phyloP scores from a whole-genome alignment of 2,888 invertebrate genomes.

The Pelosia muscerda region DNA sequence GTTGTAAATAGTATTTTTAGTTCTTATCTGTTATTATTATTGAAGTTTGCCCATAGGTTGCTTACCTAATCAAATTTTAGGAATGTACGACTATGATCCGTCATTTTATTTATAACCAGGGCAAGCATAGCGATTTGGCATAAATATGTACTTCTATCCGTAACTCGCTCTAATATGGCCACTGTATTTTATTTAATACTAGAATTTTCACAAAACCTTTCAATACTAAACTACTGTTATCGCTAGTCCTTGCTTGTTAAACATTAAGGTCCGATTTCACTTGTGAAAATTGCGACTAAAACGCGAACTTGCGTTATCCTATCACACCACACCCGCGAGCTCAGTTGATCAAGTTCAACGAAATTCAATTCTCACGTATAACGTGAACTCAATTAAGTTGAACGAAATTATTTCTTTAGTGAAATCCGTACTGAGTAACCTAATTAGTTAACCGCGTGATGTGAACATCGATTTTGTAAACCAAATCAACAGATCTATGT shows the following conservation, averaged over 20 bases:
- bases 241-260: background rate
- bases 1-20: background rate
- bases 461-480: background rate
- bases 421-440: slow-evolving; percentile 16
- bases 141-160: slow-evolving; percentile 35
- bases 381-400: background rate
- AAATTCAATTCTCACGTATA: background rate
- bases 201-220: background rate
- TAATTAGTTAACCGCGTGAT: slow-evolving; percentile 9
- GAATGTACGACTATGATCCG: background rate
- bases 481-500: background rate
- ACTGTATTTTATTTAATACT: slow-evolving; percentile 36
- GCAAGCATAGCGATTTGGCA: slow-evolving; percentile 57
- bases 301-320: background rate
- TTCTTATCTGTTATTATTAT: background rate
- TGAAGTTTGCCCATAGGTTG: background rate
- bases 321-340: background rate
- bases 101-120: slow-evolving; percentile 21
- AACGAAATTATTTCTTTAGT: background rate
- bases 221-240: background rate
- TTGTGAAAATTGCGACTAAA: background rate
- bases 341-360: no score
- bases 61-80: background rate
- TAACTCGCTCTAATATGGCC: slow-evolving; percentile 58
- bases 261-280: background rate